Percentiles rank a stretch among this genome's conserved stretches.
These are phyloP conservation scores for Galagoides demidoff DNA, from an alignment of 2,797 vertebrate genomes.

Conservation along the genomic window DNA sequence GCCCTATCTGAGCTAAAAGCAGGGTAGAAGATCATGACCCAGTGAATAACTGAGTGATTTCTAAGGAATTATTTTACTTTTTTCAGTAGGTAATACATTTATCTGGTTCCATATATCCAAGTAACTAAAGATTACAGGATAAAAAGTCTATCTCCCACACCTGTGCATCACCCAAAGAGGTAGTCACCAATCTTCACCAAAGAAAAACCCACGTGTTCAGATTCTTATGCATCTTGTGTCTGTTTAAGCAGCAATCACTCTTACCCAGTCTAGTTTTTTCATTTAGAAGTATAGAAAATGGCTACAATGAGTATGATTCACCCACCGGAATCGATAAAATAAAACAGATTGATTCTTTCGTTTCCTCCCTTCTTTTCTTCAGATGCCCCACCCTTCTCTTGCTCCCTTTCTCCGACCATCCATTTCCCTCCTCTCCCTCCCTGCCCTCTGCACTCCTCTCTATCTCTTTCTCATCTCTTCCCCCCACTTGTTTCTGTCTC, in stretches of 20 bases:
- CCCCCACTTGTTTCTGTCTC: too few relatives aligned
- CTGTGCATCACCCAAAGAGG: not conserved
- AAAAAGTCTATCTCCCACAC: not conserved
- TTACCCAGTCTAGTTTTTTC: not conserved
- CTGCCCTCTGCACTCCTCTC: too few relatives aligned
- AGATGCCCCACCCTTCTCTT: too few relatives aligned
- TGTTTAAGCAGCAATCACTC: not conserved
- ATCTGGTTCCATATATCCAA: not conserved
- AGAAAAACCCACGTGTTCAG: not conserved
- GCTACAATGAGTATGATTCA: too few relatives aligned
- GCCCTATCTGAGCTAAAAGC: not conserved
- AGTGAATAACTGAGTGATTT: not conserved
- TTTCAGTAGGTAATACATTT: not conserved
- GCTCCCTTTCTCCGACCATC: too few relatives aligned
- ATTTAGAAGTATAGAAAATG: not conserved
- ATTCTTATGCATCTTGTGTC: not conserved
- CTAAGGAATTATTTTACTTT: not conserved
- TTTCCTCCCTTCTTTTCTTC: too few relatives aligned
- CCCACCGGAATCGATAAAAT: not conserved
- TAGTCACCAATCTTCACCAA: not conserved
- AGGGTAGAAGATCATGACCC: too few relatives aligned
- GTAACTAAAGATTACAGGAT: not conserved
- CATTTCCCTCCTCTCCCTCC: too few relatives aligned
- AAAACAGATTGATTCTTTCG: not conserved
- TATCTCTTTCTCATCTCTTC: too few relatives aligned